These are phyloP conservation scores for Manis crassicaudata DNA, from an alignment of 2,797 vertebrate species.

Conservation along the genomic window DNA sequence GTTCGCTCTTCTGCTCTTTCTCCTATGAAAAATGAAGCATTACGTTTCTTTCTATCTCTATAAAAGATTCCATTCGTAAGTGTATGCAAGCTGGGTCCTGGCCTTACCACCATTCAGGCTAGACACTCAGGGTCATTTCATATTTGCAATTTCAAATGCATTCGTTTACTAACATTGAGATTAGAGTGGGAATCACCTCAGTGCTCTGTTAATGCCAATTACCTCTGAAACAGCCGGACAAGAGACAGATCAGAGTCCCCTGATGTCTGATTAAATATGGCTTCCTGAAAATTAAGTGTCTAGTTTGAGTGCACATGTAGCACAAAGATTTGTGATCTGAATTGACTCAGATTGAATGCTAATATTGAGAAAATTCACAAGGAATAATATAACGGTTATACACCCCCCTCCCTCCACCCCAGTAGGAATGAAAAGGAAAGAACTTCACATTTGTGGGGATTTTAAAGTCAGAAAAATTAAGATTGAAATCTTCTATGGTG, in stretches of 20 bases:
- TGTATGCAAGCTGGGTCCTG: not conserved
- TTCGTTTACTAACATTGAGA: not conserved
- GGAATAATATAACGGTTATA: conserved; percentile 18
- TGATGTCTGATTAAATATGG: conserved; percentile 70
- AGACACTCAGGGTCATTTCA: not conserved
- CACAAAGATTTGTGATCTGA: conserved; percentile 44
- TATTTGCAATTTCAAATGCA: conserved; percentile 40
- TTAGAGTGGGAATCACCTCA: conserved; percentile 37
- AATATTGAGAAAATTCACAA: conserved; percentile 56
- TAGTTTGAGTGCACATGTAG: conserved; percentile 48
- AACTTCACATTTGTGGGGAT: not conserved
- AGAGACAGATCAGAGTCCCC: conserved; percentile 45
- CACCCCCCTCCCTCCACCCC: not conserved
- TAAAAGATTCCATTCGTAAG: not conserved
- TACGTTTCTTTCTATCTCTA: not conserved
- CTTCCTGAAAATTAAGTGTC: conserved; percentile 65
- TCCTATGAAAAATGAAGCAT: not conserved
- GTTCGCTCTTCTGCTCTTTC: not conserved
- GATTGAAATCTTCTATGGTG: conserved; percentile 22
- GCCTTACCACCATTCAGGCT: not conserved
- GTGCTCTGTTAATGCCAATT: conserved; percentile 60
- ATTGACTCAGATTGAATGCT: conserved; percentile 56
- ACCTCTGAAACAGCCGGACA: conserved; percentile 37
- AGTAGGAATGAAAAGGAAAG: conserved; percentile 38
- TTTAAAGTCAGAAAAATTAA: conserved; percentile 40